Base-by-base conservation (phyloP, 2,888 invertebrate genomes). In the Cosmia pyralina region DNA sequence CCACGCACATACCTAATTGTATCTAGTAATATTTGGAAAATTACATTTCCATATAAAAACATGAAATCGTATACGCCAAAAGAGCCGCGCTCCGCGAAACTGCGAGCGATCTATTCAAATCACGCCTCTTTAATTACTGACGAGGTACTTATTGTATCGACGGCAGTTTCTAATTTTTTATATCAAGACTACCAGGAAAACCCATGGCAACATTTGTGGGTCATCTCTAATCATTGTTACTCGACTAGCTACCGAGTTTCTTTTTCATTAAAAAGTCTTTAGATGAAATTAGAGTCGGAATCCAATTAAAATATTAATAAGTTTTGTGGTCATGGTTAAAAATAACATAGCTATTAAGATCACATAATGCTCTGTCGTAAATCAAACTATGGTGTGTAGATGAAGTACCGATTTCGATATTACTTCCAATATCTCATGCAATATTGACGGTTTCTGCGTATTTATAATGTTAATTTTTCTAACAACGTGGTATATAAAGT, bases 391-490 rank as follows among this genome's bases (percentile, higher is more conserved):
- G 22, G 48, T 66, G 60, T 62, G 53, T n/a, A 19, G 38, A 46
- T 44, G 28, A 71, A 77, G 41, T 48, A 53, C 41, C 52, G 19
- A 38, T 58, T 82, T 78, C 11, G 67, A 68, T 44, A 68, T 68
- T 19, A 46, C 68, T 57, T 28, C 46, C 52, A 68, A 55, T 75
- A 53, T 50, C 44, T 69, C 73, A 78, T 80, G 55, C 11, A 69
- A 78, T 66, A 82, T 82, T 78, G 13, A 78, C 64, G 67, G 13
- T 66, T 65, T 48, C 48, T 34, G 34, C 64, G 44, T 63, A 80
- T 82, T 82, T 79, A 69, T 75, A 75, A 83, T 83, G 81, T 69
- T 64, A 83, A 83, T 79, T 71, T 62, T 75, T 66, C 48, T 62
- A 66, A 83, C 70, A 68, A 80, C 58, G 70, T 55, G 55, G 80